A percentile compares a stretch with the other conserved stretches of the same genome.
phyloP scores from a whole-genome alignment of 2,113 vertebrate genomes.

The Trichechus manatus region DNA sequence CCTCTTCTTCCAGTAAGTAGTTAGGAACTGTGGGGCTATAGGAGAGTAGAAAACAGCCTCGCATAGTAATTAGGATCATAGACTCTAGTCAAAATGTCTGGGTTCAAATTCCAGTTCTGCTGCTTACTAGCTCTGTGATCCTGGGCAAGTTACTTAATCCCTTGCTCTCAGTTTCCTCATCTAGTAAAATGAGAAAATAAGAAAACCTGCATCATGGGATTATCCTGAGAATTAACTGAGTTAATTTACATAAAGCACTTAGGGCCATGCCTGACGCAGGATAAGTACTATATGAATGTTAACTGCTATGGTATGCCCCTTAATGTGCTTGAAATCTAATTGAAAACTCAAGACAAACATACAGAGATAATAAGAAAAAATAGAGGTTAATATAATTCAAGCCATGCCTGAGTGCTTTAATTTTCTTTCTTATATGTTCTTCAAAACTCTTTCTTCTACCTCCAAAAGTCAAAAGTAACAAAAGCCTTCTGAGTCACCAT shows the following conservation, averaged over 20 bases:
- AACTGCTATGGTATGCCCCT: neutral
- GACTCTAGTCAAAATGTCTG: neutral
- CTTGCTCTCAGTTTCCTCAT: neutral
- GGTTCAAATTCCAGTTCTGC: neutral
- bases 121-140: neutral
- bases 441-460: neutral
- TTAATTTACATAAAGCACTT: neutral
- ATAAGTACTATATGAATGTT: neutral
- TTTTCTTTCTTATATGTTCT: neutral
- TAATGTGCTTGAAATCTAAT: neutral
- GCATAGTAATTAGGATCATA: neutral
- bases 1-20: neutral
- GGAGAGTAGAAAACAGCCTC: neutral
- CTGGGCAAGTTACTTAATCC: neutral
- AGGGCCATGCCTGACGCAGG: neutral
- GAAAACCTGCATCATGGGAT: neutral
- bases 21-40: neutral
- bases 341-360: neutral
- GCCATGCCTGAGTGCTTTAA: neutral
- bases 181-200: neutral
- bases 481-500: neutral
- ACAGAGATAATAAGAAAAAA: neutral
- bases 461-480: slow-evolving; percentile 45
- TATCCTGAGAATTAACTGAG: neutral
- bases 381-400: neutral